Evolutionary conservation across 2,797 vertebrate species (phyloP).

Genomic region (Heliangelus exortis): DNA sequence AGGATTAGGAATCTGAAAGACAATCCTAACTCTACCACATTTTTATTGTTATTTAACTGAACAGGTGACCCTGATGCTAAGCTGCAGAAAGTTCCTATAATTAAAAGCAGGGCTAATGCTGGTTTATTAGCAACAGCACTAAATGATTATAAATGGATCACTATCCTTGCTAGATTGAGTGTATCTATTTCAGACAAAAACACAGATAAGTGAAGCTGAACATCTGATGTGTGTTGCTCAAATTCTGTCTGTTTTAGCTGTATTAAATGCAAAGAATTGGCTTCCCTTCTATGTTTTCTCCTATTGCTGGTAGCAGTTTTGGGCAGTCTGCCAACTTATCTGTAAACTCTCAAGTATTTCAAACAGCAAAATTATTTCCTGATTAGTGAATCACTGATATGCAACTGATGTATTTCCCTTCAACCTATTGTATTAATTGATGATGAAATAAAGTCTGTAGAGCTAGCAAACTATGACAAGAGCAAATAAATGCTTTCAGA

Average conservation of each 20-base stretch:
- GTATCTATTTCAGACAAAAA: slow-evolving; percentile 10
- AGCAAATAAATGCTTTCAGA: neutral
- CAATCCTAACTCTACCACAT: neutral
- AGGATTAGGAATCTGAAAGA: neutral
- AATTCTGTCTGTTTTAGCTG: slow-evolving; percentile 56
- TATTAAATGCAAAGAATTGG: slow-evolving; percentile 65
- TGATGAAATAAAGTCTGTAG: neutral
- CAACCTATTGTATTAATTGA: neutral
- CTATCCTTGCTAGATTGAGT: neutral
- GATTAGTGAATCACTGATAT: slow-evolving; percentile 19
- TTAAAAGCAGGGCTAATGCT: neutral
- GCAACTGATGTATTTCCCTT: neutral
- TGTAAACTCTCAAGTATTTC: slow-evolving; percentile 57
- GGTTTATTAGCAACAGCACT: neutral
- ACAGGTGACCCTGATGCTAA: neutral
- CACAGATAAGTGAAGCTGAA: neutral
- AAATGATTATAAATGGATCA: neutral
- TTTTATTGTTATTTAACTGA: neutral
- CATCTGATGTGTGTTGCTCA: neutral
- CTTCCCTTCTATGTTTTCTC: slow-evolving; percentile 25
- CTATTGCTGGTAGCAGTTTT: slow-evolving; percentile 60
- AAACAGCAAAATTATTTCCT: slow-evolving; percentile 35
- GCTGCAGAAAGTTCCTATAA: neutral
- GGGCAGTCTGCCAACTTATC: slow-evolving; percentile 55
- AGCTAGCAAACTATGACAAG: neutral